Evolutionary conservation across 1,140 invertebrate genomes (phyloP), one percentile per base, ranked within the genome.

Genomic region (Augochlora pura): DNA sequence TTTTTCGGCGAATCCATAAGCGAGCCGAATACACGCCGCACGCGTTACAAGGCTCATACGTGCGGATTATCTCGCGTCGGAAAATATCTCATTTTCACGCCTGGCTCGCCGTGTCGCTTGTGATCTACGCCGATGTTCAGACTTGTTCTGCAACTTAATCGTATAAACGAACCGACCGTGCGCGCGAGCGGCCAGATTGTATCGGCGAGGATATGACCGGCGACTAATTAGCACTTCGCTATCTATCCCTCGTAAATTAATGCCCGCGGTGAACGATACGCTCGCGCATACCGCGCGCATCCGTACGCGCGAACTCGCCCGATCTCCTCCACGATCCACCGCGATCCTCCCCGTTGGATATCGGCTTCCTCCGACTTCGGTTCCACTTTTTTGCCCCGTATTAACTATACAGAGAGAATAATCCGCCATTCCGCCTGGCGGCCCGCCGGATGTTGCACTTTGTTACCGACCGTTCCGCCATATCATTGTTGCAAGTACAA

Each of bases 191-290:
- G 52, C 39, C n/a, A 65, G 75, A 81, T 81, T 60, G 6, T 68
- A 85, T 85, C 82, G 67, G 39, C 59, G 69, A 68, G 69, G 73
- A 72, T 81, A 81, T 73, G 82, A 78, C 59, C 80, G 54, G 9
- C 62, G 54, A 72, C 68, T 81, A 81, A 81, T 81, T 81, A 72
- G 63, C 63, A 78, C 80, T 71, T 59, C 16, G 60, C 72, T 66
- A 77, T 71, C 80, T 72, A 46, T 21, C 62, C 42, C 49, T 62
- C 75, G 75, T 77, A 78, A 81, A 81, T 78, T 66, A 63, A 68
- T 78, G 4, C 60, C 75, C 1, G 42, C 42, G 42, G 42, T 12
- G 49, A 39, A 59, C 21, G 39, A 27, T 69, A 69, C 42, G 38
- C 32, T 42, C 14, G 10, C 64, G 38, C 42, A 46, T 46, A 60